Evolutionary conservation across 2,888 invertebrate genomes (phyloP), one percentile per base, ranked within the genome.

Genomic region (Heliconius ismenius): DNA sequence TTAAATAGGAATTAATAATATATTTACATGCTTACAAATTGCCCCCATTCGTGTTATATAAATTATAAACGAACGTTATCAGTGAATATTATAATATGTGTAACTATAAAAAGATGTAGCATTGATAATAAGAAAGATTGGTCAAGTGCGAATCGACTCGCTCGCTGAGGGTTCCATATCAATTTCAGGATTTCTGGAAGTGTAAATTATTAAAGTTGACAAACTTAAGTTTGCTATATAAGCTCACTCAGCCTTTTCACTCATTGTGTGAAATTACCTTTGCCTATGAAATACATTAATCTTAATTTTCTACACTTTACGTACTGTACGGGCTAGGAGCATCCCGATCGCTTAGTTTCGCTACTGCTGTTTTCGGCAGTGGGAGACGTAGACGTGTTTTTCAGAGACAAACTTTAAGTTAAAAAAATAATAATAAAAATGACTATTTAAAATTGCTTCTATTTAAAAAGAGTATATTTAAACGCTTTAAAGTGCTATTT

Each of bases 1-100:
- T 63, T 74, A 28, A 43, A 39, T 62, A 74, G 4, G 49, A 43
- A 62, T 75, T 62, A 75, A 39, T 13, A 65, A 24, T 68, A n/a
- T 75, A 75, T 68, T 60, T 36, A 43, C 43, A 26, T 39, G 67
- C 4, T 68, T 68, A 67, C 24, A 58, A 26, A 39, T 74, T 68
- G 60, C 62, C 63, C 43, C 62, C 39, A 21, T 36, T 63, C 26
- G 24, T 36, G 26, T 39, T 18, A 13, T 24, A n/a, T 36, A 39
- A 36, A 39, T 39, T 36, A 65, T 65, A 65, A 36, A 65, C 67
- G 18, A 24, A 1, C 24, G 39, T 43, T 67, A 67, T 67, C 67
- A 18, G 39, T 43, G 67, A 67, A 67, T 4, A 67, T 15, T 15
- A 24, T 43, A 10, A 39, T n/a, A 15, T 6, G 3, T 43, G 0